phyloP scores from a whole-genome alignment of 2,888 invertebrate species.

The Merodon equestris region DNA sequence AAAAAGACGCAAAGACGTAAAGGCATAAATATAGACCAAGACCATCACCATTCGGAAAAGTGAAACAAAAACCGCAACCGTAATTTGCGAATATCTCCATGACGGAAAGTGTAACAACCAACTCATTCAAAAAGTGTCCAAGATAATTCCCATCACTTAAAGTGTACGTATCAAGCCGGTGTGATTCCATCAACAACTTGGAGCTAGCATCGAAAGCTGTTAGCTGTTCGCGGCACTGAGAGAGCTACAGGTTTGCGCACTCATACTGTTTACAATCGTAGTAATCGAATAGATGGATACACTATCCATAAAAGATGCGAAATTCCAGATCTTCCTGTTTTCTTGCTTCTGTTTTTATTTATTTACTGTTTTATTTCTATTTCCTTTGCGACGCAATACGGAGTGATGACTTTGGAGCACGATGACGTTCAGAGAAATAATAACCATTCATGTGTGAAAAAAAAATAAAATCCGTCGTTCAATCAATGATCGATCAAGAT shows the following conservation, averaged over 20 bases:
- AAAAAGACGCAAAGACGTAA: slow-evolving; percentile 1
- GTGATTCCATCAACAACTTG: slow-evolving; percentile 27
- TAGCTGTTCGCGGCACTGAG: slow-evolving; percentile 43
- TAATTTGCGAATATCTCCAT: slow-evolving; percentile 69
- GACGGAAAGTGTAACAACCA: slow-evolving; percentile 69
- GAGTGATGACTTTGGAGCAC: slow-evolving; percentile 49
- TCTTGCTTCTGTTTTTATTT: slow-evolving; percentile 33
- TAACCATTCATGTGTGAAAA: slow-evolving; percentile 67
- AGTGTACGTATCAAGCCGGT: slow-evolving; percentile 39
- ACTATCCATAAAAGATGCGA: slow-evolving; percentile 65
- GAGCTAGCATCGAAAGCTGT: slow-evolving; percentile 43
- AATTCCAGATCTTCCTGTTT: slow-evolving; percentile 69
- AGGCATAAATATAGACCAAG: slow-evolving; percentile 1
- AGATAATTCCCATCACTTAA: slow-evolving; percentile 69
- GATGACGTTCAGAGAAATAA: slow-evolving; percentile 63
- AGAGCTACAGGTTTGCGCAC: slow-evolving; percentile 61
- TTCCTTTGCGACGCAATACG: slow-evolving; percentile 57
- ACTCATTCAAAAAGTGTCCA: slow-evolving; percentile 69
- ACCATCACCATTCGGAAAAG: slow-evolving; percentile 56
- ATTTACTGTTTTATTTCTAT: slow-evolving; percentile 29
- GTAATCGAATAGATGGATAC: slow-evolving; percentile 65
- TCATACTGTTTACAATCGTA: slow-evolving; percentile 60
- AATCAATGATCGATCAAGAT: slow-evolving; percentile 67
- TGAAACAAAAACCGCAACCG: slow-evolving; percentile 67
- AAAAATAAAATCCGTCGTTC: slow-evolving; percentile 67